Base-by-base conservation (phyloP, 2,113 vertebrate genomes). In the Scytalopus superciliaris region DNA sequence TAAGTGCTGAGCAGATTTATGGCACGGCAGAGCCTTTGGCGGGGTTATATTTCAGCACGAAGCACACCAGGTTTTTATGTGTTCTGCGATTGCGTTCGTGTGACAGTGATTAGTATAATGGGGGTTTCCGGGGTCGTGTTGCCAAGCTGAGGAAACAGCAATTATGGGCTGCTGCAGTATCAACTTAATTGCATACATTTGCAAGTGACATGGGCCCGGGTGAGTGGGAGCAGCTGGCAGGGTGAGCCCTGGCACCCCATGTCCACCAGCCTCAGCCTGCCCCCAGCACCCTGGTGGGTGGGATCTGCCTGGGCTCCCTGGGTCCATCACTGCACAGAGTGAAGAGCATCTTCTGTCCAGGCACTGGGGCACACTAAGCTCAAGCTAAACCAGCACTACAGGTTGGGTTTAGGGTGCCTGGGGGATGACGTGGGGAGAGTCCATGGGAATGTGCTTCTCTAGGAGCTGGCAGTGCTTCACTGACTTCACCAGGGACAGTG, bases 1-100 rank as follows among this genome's bases (percentile, higher is more conserved):
- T 91, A 93, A 96, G 93, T 92, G 95, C 96, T 31, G 16, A 77
- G 94, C 87, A 90, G 92, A 94, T 95, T 94, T 94, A 87, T 44
- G 76, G 82, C 80, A 55, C 7, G 8, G 80, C 45, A 78, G 85
- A 90, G 94, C 74, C 90, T 90, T 74, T 70, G 66, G 55, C 87
- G 10, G 84, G 31, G 72, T 39, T 79, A 1, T 49, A 57, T 96
- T 97, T 94, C 89, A 94, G 85, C 60, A 6, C 70, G 56, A 21
- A 33, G 78, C 28, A 35, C 80, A 75, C 70, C 77, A 24, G 89
- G 90, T 83, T 88, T 88, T 44, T 79, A 22, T 57, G 87, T 45
- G 57, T 39, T 77, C 47, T 80, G 62, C 84, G 28, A 64, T 83
- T 79, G 93, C 90, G 56, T 62, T 84, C 59, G 37, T 60, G 55